These are phyloP conservation scores for Acleris literana DNA, from an alignment of 2,888 invertebrate species.

Conservation along the genomic window DNA sequence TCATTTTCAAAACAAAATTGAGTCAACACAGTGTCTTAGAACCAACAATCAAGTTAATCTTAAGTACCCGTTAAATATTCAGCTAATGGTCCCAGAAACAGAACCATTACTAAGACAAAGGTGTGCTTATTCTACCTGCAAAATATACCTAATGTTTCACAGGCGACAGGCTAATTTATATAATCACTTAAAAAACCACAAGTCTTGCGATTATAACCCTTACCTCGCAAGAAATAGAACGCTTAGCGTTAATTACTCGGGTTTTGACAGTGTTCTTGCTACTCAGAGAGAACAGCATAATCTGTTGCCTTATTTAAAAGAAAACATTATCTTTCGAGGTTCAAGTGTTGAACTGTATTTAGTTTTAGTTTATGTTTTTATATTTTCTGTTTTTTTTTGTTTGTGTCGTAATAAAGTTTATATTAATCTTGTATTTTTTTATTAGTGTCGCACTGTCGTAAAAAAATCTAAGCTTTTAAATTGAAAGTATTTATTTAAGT, in stretches of 20 bases:
- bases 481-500: no score
- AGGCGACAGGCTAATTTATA: slow-evolving; percentile 28
- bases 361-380: no score
- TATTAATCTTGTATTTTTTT: no score
- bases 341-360: no score
- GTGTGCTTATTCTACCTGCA: slow-evolving; percentile 33
- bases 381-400: no score
- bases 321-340: no score
- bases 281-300: slow-evolving; percentile 3
- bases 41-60: slow-evolving; percentile 31
- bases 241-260: slow-evolving; percentile 24
- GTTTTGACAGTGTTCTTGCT: slow-evolving; percentile 28
- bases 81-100: slow-evolving; percentile 35
- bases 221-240: slow-evolving; percentile 14
- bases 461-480: no score
- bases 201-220: slow-evolving; percentile 16
- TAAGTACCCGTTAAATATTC: slow-evolving; percentile 35
- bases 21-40: background rate
- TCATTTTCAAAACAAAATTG: no score
- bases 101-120: slow-evolving; percentile 36
- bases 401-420: no score
- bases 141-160: slow-evolving; percentile 36
- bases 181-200: slow-evolving; percentile 36
- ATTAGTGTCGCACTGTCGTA: no score
- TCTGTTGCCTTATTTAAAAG: no score